Conservation (phyloP, 2,888 invertebrate species). For the Zonitis immaculata region DNA sequence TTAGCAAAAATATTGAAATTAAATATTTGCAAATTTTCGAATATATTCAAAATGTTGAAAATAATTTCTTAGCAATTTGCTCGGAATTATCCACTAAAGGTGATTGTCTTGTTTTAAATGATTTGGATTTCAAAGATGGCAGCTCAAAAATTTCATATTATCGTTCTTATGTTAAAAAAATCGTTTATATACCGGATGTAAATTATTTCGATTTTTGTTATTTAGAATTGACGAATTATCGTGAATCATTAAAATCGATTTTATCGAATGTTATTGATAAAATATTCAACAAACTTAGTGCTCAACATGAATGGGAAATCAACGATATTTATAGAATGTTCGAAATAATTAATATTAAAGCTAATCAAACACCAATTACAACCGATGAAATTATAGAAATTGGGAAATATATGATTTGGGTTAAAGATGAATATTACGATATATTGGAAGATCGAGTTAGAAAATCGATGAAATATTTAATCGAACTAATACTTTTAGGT, state of each 20-base stretch:
- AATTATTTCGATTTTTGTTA: conserved; percentile 63
- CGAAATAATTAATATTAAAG: conserved; percentile 61
- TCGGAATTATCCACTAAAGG: conserved; percentile 25
- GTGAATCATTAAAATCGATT: conserved; percentile 55
- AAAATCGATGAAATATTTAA: conserved; percentile 59
- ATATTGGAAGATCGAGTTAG: conserved; percentile 64
- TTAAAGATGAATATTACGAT: conserved; percentile 65
- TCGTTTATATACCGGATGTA: conserved; percentile 58
- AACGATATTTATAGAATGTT: conserved; percentile 65
- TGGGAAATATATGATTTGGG: conserved; percentile 70
- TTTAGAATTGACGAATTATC: conserved; percentile 57
- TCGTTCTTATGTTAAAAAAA: conserved; percentile 54
- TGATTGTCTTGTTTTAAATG: conserved; percentile 34
- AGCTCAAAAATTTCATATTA: conserved; percentile 58
- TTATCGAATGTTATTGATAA: conserved; percentile 55
- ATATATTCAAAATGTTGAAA: conserved; percentile 53
- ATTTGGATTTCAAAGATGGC: conserved; percentile 56
- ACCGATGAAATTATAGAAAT: conserved; percentile 77
- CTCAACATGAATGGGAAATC: conserved; percentile 61
- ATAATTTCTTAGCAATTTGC: conserved; percentile 55
- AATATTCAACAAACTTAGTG: conserved; percentile 60
- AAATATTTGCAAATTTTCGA: conserved; percentile 55
- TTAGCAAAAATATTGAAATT: conserved; percentile 51
- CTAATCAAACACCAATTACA: conserved; percentile 66
- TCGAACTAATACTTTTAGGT: conserved; percentile 70